Conservation (phyloP, 2,113 vertebrate genomes). For the Balaenoptera acutorostrata region DNA sequence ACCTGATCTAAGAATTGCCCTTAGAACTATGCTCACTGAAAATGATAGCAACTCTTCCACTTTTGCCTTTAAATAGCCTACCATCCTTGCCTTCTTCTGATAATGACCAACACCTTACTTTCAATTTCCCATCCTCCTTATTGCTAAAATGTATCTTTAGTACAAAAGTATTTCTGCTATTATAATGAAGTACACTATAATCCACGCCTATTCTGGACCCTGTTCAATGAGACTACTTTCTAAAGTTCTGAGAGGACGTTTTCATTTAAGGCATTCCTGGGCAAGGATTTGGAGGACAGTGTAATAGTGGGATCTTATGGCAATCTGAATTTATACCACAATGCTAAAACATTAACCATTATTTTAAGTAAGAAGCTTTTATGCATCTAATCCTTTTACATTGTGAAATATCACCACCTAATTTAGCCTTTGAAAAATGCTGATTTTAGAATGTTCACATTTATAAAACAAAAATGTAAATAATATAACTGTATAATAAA, state of each 20-base stretch:
- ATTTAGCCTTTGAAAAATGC: conserved; percentile 2
- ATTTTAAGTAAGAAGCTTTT: not conserved
- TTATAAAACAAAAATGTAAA: not conserved
- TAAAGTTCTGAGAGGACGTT: not conserved
- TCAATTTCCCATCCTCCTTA: not conserved
- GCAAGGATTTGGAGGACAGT: not conserved
- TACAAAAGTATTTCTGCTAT: not conserved
- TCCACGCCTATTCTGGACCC: no score
- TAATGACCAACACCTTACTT: not conserved
- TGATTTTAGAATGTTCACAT: not conserved
- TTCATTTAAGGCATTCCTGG: not conserved
- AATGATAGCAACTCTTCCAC: not conserved
- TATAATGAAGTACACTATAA: not conserved
- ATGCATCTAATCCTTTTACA: not conserved
- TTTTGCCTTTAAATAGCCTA: not conserved
- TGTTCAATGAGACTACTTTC: not conserved
- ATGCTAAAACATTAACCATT: not conserved
- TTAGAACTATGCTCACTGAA: not conserved
- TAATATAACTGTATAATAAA: not conserved
- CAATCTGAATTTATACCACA: not conserved
- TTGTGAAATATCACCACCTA: not conserved
- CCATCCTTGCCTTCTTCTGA: not conserved
- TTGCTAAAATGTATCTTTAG: not conserved
- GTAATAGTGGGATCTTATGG: no score
- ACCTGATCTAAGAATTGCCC: not conserved